phyloP scores from a whole-genome alignment of 2,888 invertebrate species.

The Bursaphelenchus okinawaensis region DNA sequence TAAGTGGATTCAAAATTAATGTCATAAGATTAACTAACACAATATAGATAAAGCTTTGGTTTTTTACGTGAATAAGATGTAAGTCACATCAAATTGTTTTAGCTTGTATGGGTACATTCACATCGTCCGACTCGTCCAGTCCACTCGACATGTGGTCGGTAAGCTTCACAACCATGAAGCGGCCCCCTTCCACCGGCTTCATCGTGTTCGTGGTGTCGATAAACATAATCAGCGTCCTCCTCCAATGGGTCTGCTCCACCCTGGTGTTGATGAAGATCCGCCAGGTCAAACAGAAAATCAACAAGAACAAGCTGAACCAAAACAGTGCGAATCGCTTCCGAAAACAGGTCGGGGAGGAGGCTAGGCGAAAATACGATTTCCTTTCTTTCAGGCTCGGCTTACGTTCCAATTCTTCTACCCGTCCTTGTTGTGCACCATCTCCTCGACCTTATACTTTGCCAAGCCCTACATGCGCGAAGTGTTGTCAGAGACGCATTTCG shows the following conservation, averaged over 20 bases:
- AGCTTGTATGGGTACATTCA: slow-evolving; percentile 45
- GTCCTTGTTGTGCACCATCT: slow-evolving; percentile 49
- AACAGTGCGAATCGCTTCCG: slow-evolving; percentile 52
- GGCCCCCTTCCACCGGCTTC: slow-evolving; percentile 15
- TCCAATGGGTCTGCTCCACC: slow-evolving; percentile 35
- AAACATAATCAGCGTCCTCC: slow-evolving; percentile 18
- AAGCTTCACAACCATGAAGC: slow-evolving; percentile 26
- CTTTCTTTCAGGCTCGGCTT: slow-evolving; percentile 42
- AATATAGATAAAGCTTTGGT: not conserved
- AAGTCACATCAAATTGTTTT: slow-evolving; percentile 10
- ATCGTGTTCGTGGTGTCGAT: slow-evolving; percentile 15
- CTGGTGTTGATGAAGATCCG: slow-evolving; percentile 50
- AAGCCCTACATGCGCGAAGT: slow-evolving; percentile 41
- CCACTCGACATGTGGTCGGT: slow-evolving; percentile 46
- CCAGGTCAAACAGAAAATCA: slow-evolving; percentile 50
- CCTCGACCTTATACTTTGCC: slow-evolving; percentile 44
- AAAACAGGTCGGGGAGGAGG: slow-evolving; percentile 40
- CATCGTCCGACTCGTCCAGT: slow-evolving; percentile 39
- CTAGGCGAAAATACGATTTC: not conserved
- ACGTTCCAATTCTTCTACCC: slow-evolving; percentile 56
- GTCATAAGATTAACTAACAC: no score
- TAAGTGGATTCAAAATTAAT: no score
- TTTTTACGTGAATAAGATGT: not conserved
- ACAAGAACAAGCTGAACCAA: slow-evolving; percentile 50
- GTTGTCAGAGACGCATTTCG: slow-evolving; percentile 36